Conservation (phyloP, 1,140 invertebrate species). For the Drosophila pectinifera region DNA sequence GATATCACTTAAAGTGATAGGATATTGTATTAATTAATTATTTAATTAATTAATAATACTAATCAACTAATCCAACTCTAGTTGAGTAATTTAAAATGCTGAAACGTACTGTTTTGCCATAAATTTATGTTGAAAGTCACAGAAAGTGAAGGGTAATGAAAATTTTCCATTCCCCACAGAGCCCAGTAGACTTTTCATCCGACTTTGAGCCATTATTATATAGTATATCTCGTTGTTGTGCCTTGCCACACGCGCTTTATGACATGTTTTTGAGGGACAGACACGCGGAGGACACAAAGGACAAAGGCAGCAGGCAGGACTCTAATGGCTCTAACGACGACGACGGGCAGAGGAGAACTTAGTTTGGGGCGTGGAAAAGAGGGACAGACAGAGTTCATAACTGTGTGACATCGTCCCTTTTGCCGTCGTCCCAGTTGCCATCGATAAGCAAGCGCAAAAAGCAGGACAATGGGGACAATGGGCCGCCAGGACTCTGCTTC, state of each 20-base stretch:
- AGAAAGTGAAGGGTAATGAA: not conserved
- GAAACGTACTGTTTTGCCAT: not conserved
- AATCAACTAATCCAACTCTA: too few species aligned
- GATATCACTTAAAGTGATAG: not conserved
- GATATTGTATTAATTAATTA: not conserved
- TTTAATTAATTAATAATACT: too few species aligned
- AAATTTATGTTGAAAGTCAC: not conserved
- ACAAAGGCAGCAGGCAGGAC: slow-evolving; percentile 12
- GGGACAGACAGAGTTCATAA: slow-evolving; percentile 48
- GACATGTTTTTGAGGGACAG: slow-evolving; percentile 69
- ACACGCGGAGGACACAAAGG: slow-evolving; percentile 13
- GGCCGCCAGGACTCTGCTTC: slow-evolving; percentile 14
- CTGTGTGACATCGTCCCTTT: slow-evolving; percentile 44
- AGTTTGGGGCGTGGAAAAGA: slow-evolving; percentile 26
- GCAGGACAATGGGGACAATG: slow-evolving; percentile 51
- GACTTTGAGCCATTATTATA: slow-evolving; percentile 34
- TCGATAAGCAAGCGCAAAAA: slow-evolving; percentile 52
- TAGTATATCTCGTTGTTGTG: slow-evolving; percentile 21
- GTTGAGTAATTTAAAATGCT: not conserved
- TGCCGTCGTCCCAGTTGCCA: slow-evolving; percentile 22
- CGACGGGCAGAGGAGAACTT: not conserved
- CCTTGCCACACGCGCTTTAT: slow-evolving; percentile 54
- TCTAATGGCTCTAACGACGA: slow-evolving; percentile 1
- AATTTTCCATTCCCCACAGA: slow-evolving; percentile 23
- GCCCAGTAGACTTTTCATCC: slow-evolving; percentile 19